Base-by-base conservation (phyloP, 2,113 vertebrate species). In the Rhabdomys dilectus region DNA sequence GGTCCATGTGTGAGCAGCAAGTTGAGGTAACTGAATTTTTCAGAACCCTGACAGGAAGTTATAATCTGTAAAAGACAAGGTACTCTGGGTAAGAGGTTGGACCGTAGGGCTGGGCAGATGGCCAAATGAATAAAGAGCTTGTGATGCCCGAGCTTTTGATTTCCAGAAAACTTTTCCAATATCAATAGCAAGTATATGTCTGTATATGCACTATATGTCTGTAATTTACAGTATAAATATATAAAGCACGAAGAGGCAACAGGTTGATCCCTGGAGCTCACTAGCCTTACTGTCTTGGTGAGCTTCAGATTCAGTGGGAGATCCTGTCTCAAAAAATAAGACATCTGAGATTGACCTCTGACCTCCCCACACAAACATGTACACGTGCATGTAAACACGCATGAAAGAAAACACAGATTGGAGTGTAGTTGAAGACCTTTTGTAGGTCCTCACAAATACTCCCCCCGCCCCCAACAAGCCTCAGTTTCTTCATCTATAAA, bases 401-500 rank as follows among this genome's bases (percentile, higher is more conserved):
- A n/a, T 22, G 7, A 19, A 26, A 62, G 24, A 84, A 48, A 66
- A 70, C 64, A 53, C 48, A 87, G 58, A 22, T 64, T 34, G 10
- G 45, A 13, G 45, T 88, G 36, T 64, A 29, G 75, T 62, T 36
- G 45, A 34, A 88, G 80, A 48, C 29, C 24, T 82, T 53, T 29
- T 76, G 66, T 34, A 17, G 72, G 48, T 94, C 80, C 81, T 39
- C 22, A 22, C 1, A 19, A 62, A 42, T 73, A 22, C 15, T 34
- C 34, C 15, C 89, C 62, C 12, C 19, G 1, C n/a, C 19, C n/a
- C 34, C 7, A 56, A 39, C 1, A 7, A 82, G 78, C 70, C 75
- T 96, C 60, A 3, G 42, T 93, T 91, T 96, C 95, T 39, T 93
- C n/a, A 1, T 77, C 93, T 88, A 36, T 95, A 86, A 96, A 88